Base-by-base conservation (phyloP, 2,888 invertebrate genomes). In the Epiblema foenella region DNA sequence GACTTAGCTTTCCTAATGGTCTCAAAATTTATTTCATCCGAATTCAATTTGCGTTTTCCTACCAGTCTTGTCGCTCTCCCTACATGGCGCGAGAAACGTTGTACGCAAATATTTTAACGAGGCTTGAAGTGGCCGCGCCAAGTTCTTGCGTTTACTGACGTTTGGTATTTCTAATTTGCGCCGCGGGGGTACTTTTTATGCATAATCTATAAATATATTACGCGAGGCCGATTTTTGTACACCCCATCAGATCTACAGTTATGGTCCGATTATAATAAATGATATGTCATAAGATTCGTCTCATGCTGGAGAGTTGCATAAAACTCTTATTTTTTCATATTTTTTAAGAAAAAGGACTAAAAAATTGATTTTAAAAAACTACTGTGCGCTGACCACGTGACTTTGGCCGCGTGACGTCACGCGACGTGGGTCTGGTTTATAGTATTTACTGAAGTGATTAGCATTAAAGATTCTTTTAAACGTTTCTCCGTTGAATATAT, bases 21-120 rank as follows among this genome's bases (percentile, higher is more conserved):
- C 56, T 56, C 15, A 2, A 56, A 56, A 56, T 54, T 12, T 54
- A 56, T 56, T 29, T 24, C 15, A 56, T 56, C 10, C 54, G 0
- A 24, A 15, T 29, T 24, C 56, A 56, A 56, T 56, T 29, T 56
- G 56, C 56, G n/a, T 8, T 56, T 56, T 56, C 56, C 56, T 9
- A 12, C 39, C 64, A 20, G 39, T 54, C 39, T 37, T 4, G 39
- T 15, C 46, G 46, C 46, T n/a, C n/a, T 46, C 64, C 64, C 18
- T 64, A 64, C 10, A 64, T 54, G 64, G 64, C 10, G 49, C 20
- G 49, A 37, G 52, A 15, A 33, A 49, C 18, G 62, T 52, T n/a
- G 37, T 39, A 64, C 64, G 64, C 64, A 64, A 64, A 64, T 64
- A 64, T 64, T 64, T 64, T 64, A 64, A 64, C 52, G 64, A 64